phyloP scores from a whole-genome alignment of 2,888 invertebrate genomes.

The Exephanes ischioxanthus region DNA sequence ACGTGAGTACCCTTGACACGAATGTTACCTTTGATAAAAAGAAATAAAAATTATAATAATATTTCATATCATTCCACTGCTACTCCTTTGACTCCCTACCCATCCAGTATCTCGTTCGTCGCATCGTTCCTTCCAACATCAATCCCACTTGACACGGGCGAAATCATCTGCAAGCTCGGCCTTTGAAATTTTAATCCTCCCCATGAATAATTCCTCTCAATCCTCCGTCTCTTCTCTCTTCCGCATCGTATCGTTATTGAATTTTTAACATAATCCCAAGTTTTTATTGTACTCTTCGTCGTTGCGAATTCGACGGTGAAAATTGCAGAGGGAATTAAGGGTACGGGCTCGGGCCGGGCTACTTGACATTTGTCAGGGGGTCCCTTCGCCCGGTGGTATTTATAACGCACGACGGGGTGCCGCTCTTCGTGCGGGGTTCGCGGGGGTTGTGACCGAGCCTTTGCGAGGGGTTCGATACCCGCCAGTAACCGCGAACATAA shows the following conservation, averaged over 20 bases:
- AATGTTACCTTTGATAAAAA: constrained; percentile 36
- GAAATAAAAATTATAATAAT: background rate
- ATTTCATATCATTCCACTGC: background rate
- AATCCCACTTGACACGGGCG: constrained; percentile 44
- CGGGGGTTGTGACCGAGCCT: constrained; percentile 30
- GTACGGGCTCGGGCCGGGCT: constrained; percentile 73
- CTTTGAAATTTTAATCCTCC: constrained; percentile 46
- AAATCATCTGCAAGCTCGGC: constrained; percentile 6
- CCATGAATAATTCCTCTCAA: constrained; percentile 49
- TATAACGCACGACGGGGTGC: constrained; percentile 66
- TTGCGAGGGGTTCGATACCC: constrained; percentile 41
- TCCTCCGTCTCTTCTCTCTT: constrained; percentile 24
- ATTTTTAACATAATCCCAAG: constrained; percentile 49
- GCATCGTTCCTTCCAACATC: constrained; percentile 15
- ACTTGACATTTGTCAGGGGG: constrained; percentile 81
- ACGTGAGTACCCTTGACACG: constrained; percentile 87
- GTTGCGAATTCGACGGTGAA: constrained; percentile 26
- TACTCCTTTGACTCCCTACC: background rate
- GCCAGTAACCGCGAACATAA: constrained; percentile 71
- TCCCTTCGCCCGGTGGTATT: constrained; percentile 77
- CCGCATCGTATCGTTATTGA: background rate
- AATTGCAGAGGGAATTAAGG: constrained; percentile 73
- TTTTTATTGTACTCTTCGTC: constrained; percentile 56
- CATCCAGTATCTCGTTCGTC: background rate
- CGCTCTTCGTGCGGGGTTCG: constrained; percentile 26